Percentiles rank a stretch among this genome's conserved stretches.
Conservation (phyloP, 92 coral and sea anemone species). For the Parazoanthus darwini region DNA sequence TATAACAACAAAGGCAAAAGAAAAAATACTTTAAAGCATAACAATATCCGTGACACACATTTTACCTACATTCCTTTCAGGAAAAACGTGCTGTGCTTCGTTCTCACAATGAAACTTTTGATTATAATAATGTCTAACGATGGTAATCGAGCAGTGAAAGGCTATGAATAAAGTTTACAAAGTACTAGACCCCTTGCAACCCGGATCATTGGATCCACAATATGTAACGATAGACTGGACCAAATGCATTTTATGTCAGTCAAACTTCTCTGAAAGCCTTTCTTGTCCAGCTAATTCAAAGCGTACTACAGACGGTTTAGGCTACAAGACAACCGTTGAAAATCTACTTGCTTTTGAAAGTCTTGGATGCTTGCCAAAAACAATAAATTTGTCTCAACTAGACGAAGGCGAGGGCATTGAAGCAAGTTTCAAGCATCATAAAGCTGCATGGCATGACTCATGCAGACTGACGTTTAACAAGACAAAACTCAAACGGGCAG, state of each 20-base stretch:
- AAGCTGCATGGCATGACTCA: conserved; percentile 55
- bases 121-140: neutral
- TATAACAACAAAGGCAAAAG: too few relatives aligned
- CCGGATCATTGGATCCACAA: conserved; percentile 10
- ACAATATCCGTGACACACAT: too few relatives aligned
- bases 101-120: neutral
- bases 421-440: conserved; percentile 47
- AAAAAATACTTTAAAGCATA: too few relatives aligned
- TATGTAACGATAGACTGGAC: conserved; percentile 48
- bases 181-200: conserved; percentile 31
- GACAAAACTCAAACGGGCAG: conserved; percentile 61
- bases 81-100: too few relatives aligned
- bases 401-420: conserved; percentile 60
- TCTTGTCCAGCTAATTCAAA: conserved; percentile 56
- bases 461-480: conserved; percentile 18
- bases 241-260: conserved; percentile 57
- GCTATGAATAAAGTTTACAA: conserved; percentile 40
- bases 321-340: conserved; percentile 44
- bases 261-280: conserved; percentile 48
- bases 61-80: too few relatives aligned
- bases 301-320: conserved; percentile 40
- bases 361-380: conserved; percentile 28
- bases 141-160: neutral
- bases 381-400: conserved; percentile 13
- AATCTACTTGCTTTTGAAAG: conserved; percentile 20